Percentiles rank a stretch among this genome's conserved stretches.
These are phyloP conservation scores for Pteruthius melanotis DNA, from an alignment of 2,113 vertebrate species.

Conservation along the genomic window DNA sequence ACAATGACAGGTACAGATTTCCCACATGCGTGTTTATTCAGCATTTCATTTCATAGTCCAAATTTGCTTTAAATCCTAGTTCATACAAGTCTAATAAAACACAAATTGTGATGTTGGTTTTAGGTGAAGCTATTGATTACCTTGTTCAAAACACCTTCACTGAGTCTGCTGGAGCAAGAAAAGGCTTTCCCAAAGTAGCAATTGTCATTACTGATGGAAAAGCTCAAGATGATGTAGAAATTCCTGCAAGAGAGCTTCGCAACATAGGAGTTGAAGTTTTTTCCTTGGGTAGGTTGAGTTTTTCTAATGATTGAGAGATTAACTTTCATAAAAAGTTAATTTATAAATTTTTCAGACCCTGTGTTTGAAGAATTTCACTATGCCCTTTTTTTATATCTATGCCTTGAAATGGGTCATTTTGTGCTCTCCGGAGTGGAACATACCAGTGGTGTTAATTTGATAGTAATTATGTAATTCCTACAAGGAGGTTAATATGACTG, in stretches of 20 bases:
- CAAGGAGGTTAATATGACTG: not conserved
- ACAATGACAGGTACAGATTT: conserved; percentile 84
- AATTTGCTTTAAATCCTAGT: not conserved
- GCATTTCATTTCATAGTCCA: not conserved
- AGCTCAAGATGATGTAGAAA: conserved; percentile 87
- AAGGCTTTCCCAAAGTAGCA: conserved; percentile 88
- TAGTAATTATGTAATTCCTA: not conserved
- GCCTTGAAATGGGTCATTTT: not conserved
- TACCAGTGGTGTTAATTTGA: not conserved
- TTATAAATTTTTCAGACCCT: not conserved
- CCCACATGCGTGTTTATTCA: not conserved
- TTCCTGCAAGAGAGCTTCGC: conserved; percentile 81
- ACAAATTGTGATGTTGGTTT: not conserved
- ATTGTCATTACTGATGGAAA: conserved; percentile 91
- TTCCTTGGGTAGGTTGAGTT: conserved; percentile 81
- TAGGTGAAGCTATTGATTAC: conserved; percentile 87
- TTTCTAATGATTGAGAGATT: not conserved
- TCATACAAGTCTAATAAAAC: not conserved
- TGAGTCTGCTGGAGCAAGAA: conserved; percentile 84
- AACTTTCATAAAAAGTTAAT: not conserved
- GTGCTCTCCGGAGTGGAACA: not conserved
- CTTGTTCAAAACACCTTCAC: conserved; percentile 83
- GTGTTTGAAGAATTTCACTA: not conserved
- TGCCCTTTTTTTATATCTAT: not conserved
- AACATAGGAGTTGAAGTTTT: conserved; percentile 92